Evolutionary conservation across 2,113 vertebrate species (phyloP).

Genomic region (Meleagris gallopavo): DNA sequence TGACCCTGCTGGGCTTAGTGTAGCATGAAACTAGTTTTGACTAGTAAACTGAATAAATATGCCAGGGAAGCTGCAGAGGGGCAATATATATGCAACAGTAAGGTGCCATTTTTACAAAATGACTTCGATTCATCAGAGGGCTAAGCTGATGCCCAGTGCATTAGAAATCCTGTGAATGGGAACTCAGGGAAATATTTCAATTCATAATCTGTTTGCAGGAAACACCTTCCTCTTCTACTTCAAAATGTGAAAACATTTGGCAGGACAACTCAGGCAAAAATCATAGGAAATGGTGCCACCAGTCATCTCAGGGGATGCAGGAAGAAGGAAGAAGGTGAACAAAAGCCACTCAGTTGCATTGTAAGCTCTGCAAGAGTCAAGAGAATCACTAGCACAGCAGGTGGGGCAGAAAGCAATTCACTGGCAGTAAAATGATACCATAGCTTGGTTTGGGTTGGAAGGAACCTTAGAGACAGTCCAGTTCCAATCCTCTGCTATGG

Average conservation of each 20-base stretch:
- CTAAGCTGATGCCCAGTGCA: slow-evolving; percentile 37
- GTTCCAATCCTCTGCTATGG: neutral
- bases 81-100: slow-evolving; percentile 72
- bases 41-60: slow-evolving; percentile 77
- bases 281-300: neutral
- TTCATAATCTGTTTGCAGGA: slow-evolving; percentile 10
- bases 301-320: neutral
- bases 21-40: slow-evolving; percentile 79
- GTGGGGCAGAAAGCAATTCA: neutral
- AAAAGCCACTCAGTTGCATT: neutral
- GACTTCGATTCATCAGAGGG: slow-evolving; percentile 67
- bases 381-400: neutral
- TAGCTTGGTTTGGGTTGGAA: neutral
- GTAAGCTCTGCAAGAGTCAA: neutral
- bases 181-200: slow-evolving; percentile 52
- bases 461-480: neutral
- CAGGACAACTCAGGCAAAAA: slow-evolving; percentile 17
- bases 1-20: slow-evolving; percentile 78
- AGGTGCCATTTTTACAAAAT: slow-evolving; percentile 67
- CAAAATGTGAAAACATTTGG: slow-evolving; percentile 32
- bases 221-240: neutral
- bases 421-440: neutral
- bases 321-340: neutral
- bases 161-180: slow-evolving; percentile 49
- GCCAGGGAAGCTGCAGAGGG: slow-evolving; percentile 48